Percentiles rank a stretch among this genome's conserved stretches.
Evolutionary conservation across 2,113 vertebrate species (phyloP).

Genomic region (Tachuris rubrigastra): DNA sequence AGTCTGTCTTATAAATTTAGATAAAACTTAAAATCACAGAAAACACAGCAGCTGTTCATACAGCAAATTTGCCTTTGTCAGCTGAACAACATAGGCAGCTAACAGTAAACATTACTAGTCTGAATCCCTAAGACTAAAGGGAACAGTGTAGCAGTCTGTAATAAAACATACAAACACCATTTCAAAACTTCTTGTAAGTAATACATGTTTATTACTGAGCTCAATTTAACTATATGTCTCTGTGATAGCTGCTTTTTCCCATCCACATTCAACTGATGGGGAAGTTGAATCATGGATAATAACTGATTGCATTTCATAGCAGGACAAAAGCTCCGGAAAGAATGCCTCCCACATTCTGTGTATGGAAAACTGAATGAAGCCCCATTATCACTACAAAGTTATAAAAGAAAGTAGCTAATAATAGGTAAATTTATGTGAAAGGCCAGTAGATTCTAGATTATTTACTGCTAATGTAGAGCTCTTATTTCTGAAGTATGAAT

Average conservation of each 20-base stretch:
- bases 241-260: background rate
- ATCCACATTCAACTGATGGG: background rate
- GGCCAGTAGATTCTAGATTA: background rate
- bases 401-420: background rate
- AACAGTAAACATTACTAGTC: background rate
- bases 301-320: background rate
- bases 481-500: background rate
- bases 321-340: background rate
- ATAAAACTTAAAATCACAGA: background rate
- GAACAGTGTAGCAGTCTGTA: background rate
- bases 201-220: background rate
- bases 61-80: background rate
- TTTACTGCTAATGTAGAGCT: background rate
- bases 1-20: background rate
- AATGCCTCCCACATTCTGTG: background rate
- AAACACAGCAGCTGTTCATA: background rate
- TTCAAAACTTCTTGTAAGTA: background rate
- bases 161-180: background rate
- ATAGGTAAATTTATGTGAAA: background rate
- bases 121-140: background rate
- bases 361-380: background rate
- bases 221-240: background rate
- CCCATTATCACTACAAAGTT: background rate
- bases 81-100: background rate
- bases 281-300: background rate